Percentiles rank a stretch among this genome's conserved stretches.
phyloP scores from a whole-genome alignment of 2,888 invertebrate genomes.

The Leistus spinibarbis region DNA sequence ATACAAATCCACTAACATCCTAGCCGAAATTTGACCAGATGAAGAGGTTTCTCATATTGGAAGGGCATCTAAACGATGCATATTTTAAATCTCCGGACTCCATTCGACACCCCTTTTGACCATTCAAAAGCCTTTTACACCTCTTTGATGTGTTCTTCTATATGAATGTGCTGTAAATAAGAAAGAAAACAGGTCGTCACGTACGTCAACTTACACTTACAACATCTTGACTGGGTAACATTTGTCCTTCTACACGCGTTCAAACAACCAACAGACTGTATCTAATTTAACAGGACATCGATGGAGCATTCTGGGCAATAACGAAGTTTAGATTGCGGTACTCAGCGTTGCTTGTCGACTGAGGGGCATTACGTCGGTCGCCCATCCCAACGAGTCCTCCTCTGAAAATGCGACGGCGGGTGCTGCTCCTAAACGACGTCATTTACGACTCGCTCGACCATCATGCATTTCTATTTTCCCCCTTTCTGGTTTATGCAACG shows the following conservation, averaged over 20 bases:
- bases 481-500: neutral
- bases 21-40: too few species aligned
- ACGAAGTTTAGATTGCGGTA: conserved; percentile 31
- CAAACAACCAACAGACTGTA: conserved; percentile 2
- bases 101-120: neutral
- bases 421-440: conserved; percentile 6
- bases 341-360: conserved; percentile 11
- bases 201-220: neutral
- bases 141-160: neutral
- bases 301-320: conserved; percentile 25
- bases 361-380: neutral
- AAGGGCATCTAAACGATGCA: neutral
- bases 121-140: too few species aligned
- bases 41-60: neutral
- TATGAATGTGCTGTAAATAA: neutral
- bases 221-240: neutral
- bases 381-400: neutral
- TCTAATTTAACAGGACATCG: conserved; percentile 26
- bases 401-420: neutral
- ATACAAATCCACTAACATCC: neutral
- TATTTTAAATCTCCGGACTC: neutral
- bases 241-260: neutral
- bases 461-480: neutral
- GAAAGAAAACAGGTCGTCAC: neutral
- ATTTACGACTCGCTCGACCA: neutral